Percentiles rank a stretch among this genome's conserved stretches.
Conservation (phyloP, 2,797 vertebrate species). For the Tapera naevia region DNA sequence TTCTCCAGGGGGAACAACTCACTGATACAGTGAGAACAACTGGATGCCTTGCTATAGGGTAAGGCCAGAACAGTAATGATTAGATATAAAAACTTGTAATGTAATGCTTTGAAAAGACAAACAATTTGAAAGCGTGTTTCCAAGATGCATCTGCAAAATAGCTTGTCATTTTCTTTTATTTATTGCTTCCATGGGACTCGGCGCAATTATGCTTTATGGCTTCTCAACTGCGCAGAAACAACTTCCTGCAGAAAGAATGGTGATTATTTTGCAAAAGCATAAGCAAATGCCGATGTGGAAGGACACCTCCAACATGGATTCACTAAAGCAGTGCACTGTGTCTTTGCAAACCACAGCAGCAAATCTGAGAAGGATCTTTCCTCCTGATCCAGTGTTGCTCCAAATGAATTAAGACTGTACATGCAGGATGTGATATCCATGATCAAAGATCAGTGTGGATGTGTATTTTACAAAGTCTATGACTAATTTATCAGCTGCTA, state of each 20-base stretch:
- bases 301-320: not conserved
- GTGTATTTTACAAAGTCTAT: not conserved
- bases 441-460: not conserved
- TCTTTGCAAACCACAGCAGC: not conserved
- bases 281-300: not conserved
- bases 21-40: not conserved
- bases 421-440: not conserved
- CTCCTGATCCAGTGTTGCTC: not conserved
- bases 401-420: not conserved
- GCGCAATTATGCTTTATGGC: not conserved
- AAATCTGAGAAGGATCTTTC: not conserved
- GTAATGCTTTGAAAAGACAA: not conserved
- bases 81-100: not conserved
- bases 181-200: not conserved
- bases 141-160: slow-evolving; percentile 1
- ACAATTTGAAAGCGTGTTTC: not conserved
- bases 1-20: not conserved
- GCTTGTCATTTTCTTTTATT: not conserved
- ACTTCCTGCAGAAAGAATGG: not conserved
- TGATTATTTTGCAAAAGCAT: not conserved
- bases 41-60: not conserved
- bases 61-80: not conserved
- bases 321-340: not conserved
- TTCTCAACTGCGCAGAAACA: not conserved
- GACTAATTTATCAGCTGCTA: not conserved